Percentiles rank a stretch among this genome's conserved stretches.
Evolutionary conservation across 2,797 vertebrate genomes (phyloP).

Genomic region (Pygocentrus nattereri): DNA sequence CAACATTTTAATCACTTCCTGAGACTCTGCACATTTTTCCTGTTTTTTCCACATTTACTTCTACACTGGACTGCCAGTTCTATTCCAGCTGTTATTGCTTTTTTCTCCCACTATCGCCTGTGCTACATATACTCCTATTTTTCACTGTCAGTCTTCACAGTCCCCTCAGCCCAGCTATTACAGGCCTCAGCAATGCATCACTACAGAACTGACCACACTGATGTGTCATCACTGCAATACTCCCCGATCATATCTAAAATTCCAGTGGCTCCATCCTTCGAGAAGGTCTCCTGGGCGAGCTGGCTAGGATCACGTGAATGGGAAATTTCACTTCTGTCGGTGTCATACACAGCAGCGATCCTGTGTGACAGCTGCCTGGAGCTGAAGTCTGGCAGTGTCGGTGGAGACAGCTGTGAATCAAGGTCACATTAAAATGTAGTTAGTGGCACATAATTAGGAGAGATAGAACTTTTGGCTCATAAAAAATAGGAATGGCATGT

Average conservation of each 20-base stretch:
- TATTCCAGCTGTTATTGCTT: neutral
- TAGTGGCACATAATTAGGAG: conserved; percentile 23
- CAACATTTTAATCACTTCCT: no score
- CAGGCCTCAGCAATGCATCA: neutral
- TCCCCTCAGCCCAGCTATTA: neutral
- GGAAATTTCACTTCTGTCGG: conserved; percentile 38
- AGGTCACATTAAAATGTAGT: conserved; percentile 51
- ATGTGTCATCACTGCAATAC: neutral
- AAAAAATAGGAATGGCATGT: neutral
- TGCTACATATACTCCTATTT: neutral
- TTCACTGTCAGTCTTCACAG: neutral
- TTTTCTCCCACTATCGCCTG: neutral
- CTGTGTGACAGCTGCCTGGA: conserved; percentile 53
- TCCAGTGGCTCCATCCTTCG: conserved; percentile 24
- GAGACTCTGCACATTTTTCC: no score
- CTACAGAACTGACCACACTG: no score
- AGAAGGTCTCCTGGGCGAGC: neutral
- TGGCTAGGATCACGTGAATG: conserved; percentile 67
- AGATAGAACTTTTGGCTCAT: neutral
- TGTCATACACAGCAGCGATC: conserved; percentile 43
- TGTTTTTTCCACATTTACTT: no score
- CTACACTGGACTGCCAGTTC: no score
- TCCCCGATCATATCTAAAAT: conserved; percentile 7
- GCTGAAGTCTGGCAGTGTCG: conserved; percentile 40
- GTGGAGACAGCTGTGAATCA: conserved; percentile 49